Evolutionary conservation across 2,888 invertebrate genomes (phyloP).

Genomic region (Hedychridium roseum): DNA sequence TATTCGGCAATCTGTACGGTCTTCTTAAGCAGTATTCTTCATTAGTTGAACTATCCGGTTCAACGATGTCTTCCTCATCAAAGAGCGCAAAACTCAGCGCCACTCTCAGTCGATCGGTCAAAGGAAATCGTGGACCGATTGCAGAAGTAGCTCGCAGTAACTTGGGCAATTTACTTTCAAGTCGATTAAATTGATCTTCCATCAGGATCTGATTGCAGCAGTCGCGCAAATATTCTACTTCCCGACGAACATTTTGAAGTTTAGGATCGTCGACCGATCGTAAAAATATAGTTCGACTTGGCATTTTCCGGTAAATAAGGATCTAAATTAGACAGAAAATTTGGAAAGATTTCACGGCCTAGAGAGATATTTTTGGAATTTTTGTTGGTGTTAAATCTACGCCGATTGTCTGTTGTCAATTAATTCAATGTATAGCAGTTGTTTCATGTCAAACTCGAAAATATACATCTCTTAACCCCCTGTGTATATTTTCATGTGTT

Average conservation of each 20-base stretch:
- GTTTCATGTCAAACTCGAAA: too few species aligned
- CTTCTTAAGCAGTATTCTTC: not conserved
- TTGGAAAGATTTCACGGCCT: conserved; percentile 9
- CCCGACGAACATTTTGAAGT: conserved; percentile 11
- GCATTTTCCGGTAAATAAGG: too few species aligned
- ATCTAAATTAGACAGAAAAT: conserved; percentile 18
- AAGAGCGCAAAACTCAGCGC: conserved; percentile 26
- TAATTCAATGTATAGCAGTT: too few species aligned
- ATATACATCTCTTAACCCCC: too few species aligned
- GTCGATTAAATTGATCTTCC: conserved; percentile 11
- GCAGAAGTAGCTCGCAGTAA: conserved; percentile 6
- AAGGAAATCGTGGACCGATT: conserved; percentile 2
- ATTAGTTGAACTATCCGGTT: not conserved
- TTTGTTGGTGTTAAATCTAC: conserved; percentile 11
- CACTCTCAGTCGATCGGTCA: conserved; percentile 12
- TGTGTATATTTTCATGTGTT: too few species aligned
- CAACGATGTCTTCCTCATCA: conserved; percentile 8
- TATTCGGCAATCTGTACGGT: not conserved
- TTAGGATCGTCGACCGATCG: conserved; percentile 12
- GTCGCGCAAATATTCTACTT: conserved; percentile 15
- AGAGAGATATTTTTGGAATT: conserved; percentile 14
- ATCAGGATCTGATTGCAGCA: conserved; percentile 10
- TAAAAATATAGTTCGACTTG: conserved; percentile 5
- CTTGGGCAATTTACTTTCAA: conserved; percentile 7
- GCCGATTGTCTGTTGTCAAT: conserved; percentile 15